These are phyloP conservation scores for Calephelis virginiensis DNA, from an alignment of 1,140 invertebrate genomes.

Conservation along the genomic window DNA sequence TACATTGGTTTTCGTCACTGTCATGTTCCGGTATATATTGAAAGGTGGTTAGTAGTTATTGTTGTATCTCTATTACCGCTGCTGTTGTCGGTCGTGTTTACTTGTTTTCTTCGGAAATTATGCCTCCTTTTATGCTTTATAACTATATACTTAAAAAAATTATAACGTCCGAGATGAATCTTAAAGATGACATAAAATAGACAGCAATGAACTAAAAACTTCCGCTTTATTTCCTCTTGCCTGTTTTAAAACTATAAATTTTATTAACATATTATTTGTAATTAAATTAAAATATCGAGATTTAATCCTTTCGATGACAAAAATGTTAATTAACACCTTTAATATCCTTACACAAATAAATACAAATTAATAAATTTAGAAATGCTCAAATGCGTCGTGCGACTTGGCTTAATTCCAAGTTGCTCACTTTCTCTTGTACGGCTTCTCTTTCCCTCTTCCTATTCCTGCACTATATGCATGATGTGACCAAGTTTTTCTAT, in stretches of 20 bases:
- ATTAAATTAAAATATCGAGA: conserved; percentile 4
- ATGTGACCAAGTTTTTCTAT: neutral
- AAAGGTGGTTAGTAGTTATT: no score
- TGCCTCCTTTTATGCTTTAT: no score
- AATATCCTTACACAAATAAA: conserved; percentile 16
- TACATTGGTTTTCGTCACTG: no score
- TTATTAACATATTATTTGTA: conserved; percentile 5
- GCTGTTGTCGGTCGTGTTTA: no score
- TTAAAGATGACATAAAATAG: neutral
- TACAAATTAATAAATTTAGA: conserved; percentile 12
- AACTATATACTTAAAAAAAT: no score
- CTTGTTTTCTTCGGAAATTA: no score
- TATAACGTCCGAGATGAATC: neutral
- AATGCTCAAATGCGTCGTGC: conserved; percentile 9
- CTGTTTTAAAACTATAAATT: neutral
- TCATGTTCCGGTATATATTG: no score
- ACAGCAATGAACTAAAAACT: neutral
- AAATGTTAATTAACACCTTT: conserved; percentile 8
- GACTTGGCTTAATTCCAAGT: conserved; percentile 8
- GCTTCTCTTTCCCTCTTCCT: conserved; percentile 15
- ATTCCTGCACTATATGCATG: neutral
- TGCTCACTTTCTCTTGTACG: conserved; percentile 9
- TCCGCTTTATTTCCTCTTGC: neutral
- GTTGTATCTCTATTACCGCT: no score
- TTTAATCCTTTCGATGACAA: conserved; percentile 10